A percentile compares a stretch with the other conserved stretches of the same genome.
Evolutionary conservation across 2,113 vertebrate species (phyloP).

Genomic region (Camelus bactrianus): DNA sequence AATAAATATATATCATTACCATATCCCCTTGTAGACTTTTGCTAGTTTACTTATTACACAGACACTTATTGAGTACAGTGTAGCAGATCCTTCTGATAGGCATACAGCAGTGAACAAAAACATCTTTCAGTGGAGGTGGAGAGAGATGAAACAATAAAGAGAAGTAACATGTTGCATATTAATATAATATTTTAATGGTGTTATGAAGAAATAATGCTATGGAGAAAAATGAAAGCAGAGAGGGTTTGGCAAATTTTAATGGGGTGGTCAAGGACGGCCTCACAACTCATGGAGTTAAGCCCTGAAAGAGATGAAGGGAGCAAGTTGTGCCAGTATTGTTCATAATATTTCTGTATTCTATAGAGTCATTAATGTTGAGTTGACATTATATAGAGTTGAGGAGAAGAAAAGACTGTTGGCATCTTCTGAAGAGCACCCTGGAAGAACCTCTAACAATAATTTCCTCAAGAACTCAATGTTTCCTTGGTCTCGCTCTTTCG

Average conservation of each 20-base stretch:
- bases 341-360: not conserved
- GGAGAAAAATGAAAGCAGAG: not conserved
- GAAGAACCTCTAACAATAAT: not conserved
- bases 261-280: not conserved
- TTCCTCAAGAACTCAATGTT: not conserved
- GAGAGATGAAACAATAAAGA: not conserved
- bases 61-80: not conserved
- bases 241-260: not conserved
- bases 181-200: not conserved
- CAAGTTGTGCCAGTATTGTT: not conserved
- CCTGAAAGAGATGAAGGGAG: not conserved
- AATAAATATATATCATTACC: slow-evolving; percentile 28
- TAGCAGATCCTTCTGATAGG: not conserved
- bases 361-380: not conserved
- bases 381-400: not conserved
- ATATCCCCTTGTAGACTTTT: not conserved
- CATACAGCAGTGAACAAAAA: not conserved
- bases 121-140: slow-evolving; percentile 9
- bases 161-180: slow-evolving; percentile 23
- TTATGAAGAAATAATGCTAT: not conserved
- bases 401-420: not conserved
- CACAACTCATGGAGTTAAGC: not conserved
- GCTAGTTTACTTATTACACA: not conserved
- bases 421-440: not conserved
- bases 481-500: not conserved